These are phyloP conservation scores for Leucozona laternaria DNA, from an alignment of 2,888 invertebrate species.

Conservation along the genomic window DNA sequence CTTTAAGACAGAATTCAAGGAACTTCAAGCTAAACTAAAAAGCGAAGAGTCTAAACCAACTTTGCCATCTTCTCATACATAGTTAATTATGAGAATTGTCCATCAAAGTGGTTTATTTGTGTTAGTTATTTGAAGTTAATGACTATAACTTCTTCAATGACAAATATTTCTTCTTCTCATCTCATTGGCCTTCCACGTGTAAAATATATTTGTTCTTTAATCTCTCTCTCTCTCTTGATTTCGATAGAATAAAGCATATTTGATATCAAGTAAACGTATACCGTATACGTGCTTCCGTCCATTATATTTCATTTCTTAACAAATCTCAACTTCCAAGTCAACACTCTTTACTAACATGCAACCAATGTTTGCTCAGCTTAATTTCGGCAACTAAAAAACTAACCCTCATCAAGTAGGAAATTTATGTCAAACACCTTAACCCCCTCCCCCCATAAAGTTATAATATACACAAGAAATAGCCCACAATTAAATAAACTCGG, in stretches of 20 bases:
- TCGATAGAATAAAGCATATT: neutral
- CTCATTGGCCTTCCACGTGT: neutral
- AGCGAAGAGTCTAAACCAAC: too few species aligned
- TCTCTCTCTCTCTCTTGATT: neutral
- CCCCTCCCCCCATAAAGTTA: neutral
- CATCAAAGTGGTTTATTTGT: too few species aligned
- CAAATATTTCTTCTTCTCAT: neutral
- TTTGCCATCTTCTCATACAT: too few species aligned
- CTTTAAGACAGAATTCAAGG: too few species aligned
- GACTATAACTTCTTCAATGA: neutral
- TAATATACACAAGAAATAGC: constrained; percentile 28
- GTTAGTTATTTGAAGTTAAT: too few species aligned
- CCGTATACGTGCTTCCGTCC: neutral
- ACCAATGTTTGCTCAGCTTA: constrained; percentile 7
- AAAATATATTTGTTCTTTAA: neutral
- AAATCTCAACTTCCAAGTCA: constrained; percentile 27
- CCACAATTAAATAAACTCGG: constrained; percentile 42
- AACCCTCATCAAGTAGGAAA: constrained; percentile 10
- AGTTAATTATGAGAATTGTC: too few species aligned
- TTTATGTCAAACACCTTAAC: constrained; percentile 20
- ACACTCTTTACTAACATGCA: constrained; percentile 9
- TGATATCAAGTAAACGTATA: constrained; percentile 2
- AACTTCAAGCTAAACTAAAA: too few species aligned
- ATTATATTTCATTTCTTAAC: constrained; percentile 3
- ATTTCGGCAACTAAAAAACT: constrained; percentile 14